Conservation (phyloP, 2,113 vertebrate genomes). For the Apodemus sylvaticus region DNA sequence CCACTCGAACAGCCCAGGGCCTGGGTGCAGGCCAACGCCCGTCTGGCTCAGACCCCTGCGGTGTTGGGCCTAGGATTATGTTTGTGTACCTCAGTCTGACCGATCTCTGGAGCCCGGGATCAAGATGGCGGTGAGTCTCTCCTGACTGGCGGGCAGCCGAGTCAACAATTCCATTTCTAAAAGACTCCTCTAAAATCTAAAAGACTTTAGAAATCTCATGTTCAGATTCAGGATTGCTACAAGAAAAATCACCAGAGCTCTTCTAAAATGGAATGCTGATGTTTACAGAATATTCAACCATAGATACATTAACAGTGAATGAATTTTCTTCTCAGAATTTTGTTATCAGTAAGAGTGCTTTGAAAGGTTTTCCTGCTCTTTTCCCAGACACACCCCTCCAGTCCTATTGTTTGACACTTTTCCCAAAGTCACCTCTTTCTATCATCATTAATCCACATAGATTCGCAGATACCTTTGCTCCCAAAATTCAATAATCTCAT, state of each 20-base stretch:
- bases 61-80: too few species aligned
- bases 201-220: neutral
- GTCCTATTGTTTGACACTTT: neutral
- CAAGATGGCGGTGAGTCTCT: too few species aligned
- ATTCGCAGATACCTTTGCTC: neutral
- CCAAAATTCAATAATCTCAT: neutral
- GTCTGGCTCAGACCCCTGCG: too few species aligned
- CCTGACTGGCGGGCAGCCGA: too few species aligned
- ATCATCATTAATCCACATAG: neutral
- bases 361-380: neutral
- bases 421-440: neutral
- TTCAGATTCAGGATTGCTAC: neutral
- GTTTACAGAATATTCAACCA: neutral
- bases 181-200: neutral
- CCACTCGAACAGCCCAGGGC: too few species aligned
- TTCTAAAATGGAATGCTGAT: neutral
- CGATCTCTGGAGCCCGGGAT: too few species aligned
- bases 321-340: neutral
- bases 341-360: neutral
- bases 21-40: too few species aligned
- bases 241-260: neutral
- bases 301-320: neutral
- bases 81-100: too few species aligned
- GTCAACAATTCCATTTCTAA: neutral
- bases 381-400: neutral